phyloP scores from a whole-genome alignment of 2,113 vertebrate genomes.

The Thryonomys swinderianus region DNA sequence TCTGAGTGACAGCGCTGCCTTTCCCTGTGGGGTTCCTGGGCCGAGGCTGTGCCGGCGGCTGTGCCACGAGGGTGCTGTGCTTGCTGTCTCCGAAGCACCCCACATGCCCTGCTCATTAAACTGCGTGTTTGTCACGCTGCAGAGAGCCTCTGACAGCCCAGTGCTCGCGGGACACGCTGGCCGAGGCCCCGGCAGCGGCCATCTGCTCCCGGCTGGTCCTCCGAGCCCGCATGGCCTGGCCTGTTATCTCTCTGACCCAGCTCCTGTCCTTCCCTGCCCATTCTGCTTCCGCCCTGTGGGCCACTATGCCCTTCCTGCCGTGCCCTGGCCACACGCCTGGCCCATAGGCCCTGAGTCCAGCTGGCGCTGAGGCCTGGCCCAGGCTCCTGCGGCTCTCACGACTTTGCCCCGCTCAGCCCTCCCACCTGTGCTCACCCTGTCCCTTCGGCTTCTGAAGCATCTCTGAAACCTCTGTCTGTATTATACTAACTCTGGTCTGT shows the following conservation, averaged over 20 bases:
- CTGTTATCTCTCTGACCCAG: neutral
- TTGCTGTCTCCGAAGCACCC: too few relatives aligned
- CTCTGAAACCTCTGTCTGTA: neutral
- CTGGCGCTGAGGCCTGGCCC: neutral
- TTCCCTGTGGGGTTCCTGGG: neutral
- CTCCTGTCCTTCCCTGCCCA: neutral
- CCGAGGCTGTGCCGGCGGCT: too few relatives aligned
- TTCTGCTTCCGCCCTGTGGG: too few relatives aligned
- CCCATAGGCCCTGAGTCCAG: neutral
- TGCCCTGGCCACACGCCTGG: neutral
- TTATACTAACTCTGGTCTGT: neutral
- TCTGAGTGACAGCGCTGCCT: neutral
- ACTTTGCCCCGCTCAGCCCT: neutral
- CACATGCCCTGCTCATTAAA: neutral
- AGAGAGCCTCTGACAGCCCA: neutral
- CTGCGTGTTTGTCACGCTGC: accelerated
- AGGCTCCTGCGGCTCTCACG: neutral
- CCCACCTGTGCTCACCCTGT: neutral
- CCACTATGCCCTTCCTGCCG: neutral
- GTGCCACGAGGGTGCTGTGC: too few relatives aligned
- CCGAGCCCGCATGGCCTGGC: neutral
- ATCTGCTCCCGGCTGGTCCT: neutral
- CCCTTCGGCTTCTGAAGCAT: neutral
- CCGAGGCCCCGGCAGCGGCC: neutral
- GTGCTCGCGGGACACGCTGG: neutral